Conservation (phyloP, 2,797 vertebrate genomes). For the Helarctos malayanus region DNA sequence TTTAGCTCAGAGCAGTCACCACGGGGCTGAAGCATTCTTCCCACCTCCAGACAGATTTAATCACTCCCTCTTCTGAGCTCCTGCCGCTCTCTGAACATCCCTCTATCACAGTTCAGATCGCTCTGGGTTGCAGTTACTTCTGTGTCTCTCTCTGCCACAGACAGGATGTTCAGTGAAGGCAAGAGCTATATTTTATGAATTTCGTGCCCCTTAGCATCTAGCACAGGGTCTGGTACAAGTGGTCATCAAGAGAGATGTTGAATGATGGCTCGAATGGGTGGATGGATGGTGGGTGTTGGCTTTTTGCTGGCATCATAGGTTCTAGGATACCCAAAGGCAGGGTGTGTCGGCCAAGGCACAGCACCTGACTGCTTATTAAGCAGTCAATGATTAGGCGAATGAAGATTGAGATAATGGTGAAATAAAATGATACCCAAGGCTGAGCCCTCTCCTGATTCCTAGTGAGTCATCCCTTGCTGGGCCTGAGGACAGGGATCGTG, state of each 20-base stretch:
- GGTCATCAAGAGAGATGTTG: background rate
- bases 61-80: background rate
- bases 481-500: background rate
- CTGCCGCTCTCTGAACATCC: background rate
- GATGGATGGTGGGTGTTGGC: background rate
- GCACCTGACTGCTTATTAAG: constrained; percentile 28
- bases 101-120: background rate
- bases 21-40: constrained; percentile 4
- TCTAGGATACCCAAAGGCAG: constrained; percentile 34
- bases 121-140: background rate
- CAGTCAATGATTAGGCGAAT: constrained; percentile 55
- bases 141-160: background rate
- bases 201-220: background rate
- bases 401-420: constrained; percentile 50
- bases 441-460: background rate
- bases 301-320: background rate
- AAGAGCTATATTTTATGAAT: background rate
- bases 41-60: background rate
- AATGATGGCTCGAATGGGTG: background rate
- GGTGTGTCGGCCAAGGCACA: background rate
- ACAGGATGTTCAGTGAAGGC: background rate
- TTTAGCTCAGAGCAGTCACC: constrained; percentile 18
- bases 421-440: constrained; percentile 61
- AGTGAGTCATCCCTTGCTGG: constrained; percentile 59
- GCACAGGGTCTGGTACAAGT: constrained; percentile 1